Conservation (phyloP, 30 jellyfish, hydroid and myxozoan genomes). For the Aurelia sp. region DNA sequence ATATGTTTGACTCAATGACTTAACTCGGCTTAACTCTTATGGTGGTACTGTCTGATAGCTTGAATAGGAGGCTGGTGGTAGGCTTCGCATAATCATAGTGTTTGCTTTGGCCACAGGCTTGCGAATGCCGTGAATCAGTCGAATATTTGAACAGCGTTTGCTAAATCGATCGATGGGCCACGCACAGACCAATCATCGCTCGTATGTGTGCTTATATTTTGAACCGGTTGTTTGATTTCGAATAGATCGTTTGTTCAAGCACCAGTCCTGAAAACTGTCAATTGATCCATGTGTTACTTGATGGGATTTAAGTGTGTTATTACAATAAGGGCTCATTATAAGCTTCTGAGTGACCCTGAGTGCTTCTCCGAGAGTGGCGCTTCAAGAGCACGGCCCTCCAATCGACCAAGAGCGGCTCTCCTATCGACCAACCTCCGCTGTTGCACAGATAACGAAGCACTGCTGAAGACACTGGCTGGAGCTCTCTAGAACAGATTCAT, state of each 20-base stretch:
- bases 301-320: slow-evolving; percentile 72
- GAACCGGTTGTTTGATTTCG: slow-evolving; percentile 68
- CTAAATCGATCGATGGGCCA: slow-evolving; percentile 71
- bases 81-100: slow-evolving; percentile 12
- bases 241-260: slow-evolving; percentile 74
- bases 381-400: not conserved
- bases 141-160: slow-evolving; percentile 72
- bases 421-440: too few species aligned
- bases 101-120: slow-evolving; percentile 47
- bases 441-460: too few species aligned
- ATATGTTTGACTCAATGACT: too few species aligned
- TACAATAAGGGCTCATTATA: slow-evolving; percentile 73
- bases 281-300: slow-evolving; percentile 71
- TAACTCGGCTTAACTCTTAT: too few species aligned
- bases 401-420: too few species aligned
- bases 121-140: slow-evolving; percentile 53
- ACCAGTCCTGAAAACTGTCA: slow-evolving; percentile 74
- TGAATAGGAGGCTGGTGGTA: too few species aligned
- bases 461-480: too few species aligned
- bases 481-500: too few species aligned
- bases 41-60: too few species aligned
- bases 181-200: slow-evolving; percentile 69
- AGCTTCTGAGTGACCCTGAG: slow-evolving; percentile 77
- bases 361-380: slow-evolving; percentile 63
- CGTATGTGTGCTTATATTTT: slow-evolving; percentile 60